Conservation (phyloP, 1,140 invertebrate genomes). For the Wiebesia pumilae region DNA sequence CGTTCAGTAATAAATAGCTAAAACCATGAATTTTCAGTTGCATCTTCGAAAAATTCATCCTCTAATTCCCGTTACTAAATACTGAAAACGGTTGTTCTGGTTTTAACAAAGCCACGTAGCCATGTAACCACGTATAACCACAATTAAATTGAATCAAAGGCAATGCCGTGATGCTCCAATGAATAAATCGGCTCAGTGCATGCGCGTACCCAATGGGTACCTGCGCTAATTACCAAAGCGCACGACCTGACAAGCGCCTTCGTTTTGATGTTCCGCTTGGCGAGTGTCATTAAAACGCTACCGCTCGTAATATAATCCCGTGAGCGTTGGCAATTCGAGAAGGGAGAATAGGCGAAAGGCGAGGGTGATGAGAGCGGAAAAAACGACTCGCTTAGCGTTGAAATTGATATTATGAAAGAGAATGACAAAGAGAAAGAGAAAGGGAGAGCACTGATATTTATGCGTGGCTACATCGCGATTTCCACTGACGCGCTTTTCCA, state of each 20-base stretch:
- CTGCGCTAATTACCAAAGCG: constrained; percentile 1
- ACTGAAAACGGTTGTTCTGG: not conserved
- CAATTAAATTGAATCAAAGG: constrained; percentile 38
- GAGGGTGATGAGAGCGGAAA: not conserved
- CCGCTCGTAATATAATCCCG: not conserved
- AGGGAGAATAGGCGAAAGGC: not conserved
- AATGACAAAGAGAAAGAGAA: constrained; percentile 7
- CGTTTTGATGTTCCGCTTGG: constrained; percentile 20
- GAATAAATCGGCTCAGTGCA: not conserved
- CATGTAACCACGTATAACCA: not conserved
- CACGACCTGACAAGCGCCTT: not conserved
- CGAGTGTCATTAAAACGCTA: constrained; percentile 31
- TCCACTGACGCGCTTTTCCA: constrained; percentile 35
- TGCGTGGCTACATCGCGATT: constrained; percentile 55
- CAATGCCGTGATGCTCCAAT: not conserved
- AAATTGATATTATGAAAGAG: constrained; percentile 60
- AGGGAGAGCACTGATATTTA: constrained; percentile 57
- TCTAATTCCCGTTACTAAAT: not conserved
- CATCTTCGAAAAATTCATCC: not conserved
- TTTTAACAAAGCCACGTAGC: not conserved
- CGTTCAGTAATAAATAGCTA: not conserved
- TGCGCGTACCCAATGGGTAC: not conserved
- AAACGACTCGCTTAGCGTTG: constrained; percentile 60
- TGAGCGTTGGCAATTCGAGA: not conserved
- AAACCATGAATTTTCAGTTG: not conserved